Evolutionary conservation across 2,113 vertebrate species (phyloP).

Genomic region (Aldabrachelys gigantea): DNA sequence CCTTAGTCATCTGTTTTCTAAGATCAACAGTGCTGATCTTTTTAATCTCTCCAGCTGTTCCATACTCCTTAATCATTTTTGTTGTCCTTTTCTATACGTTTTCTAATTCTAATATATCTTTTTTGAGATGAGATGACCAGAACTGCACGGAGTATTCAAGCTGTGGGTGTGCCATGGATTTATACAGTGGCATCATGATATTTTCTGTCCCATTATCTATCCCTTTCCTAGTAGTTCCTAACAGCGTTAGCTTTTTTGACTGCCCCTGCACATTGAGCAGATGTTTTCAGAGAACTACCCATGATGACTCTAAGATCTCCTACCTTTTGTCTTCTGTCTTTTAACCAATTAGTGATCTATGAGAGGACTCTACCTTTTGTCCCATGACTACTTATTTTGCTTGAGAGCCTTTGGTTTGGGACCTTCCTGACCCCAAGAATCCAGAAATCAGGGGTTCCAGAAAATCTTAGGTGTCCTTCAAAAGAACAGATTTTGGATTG

Average conservation of each 20-base stretch:
- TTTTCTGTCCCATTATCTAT: neutral
- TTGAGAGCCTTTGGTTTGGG: neutral
- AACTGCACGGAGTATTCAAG: neutral
- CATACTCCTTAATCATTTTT: neutral
- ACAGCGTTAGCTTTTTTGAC: neutral
- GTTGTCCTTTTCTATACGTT: neutral
- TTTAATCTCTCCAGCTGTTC: neutral
- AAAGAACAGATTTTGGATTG: neutral
- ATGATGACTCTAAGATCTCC: neutral
- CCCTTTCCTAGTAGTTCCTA: neutral
- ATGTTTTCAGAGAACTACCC: neutral
- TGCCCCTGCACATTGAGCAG: neutral
- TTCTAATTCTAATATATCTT: neutral
- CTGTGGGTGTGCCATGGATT: neutral
- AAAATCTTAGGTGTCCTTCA: neutral
- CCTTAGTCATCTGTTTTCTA: neutral
- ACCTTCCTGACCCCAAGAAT: neutral
- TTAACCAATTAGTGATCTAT: neutral
- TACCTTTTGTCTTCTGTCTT: neutral
- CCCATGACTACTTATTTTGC: neutral
- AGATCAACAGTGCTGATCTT: neutral
- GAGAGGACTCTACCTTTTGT: neutral
- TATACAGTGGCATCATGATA: neutral
- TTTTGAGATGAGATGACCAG: neutral
- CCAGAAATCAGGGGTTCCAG: neutral